Evolutionary conservation across 2,797 vertebrate species (phyloP).

Genomic region (Adelosebastes latens): DNA sequence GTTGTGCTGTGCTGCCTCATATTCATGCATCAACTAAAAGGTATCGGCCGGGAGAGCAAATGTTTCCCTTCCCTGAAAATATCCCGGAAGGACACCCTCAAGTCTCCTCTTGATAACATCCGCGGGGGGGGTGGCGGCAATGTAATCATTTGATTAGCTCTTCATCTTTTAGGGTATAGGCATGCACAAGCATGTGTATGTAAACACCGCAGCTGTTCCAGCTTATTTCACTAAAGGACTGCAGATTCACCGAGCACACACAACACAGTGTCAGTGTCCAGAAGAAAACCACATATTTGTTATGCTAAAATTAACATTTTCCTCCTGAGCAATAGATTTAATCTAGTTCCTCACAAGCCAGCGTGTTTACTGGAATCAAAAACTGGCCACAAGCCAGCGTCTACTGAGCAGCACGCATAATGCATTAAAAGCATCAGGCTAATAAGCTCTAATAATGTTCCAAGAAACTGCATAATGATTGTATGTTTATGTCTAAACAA

Average conservation of each 20-base stretch:
- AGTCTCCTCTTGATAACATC: slow-evolving; percentile 31
- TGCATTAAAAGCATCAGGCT: slow-evolving; percentile 28
- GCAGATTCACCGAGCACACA: background rate
- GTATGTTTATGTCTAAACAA: slow-evolving; percentile 4
- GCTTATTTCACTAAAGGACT: slow-evolving; percentile 7
- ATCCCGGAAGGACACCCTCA: slow-evolving; percentile 35
- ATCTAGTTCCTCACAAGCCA: slow-evolving; percentile 32
- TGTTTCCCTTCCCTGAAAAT: slow-evolving; percentile 21
- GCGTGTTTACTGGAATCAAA: slow-evolving; percentile 16
- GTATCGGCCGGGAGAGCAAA: slow-evolving; percentile 22
- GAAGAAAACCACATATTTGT: slow-evolving; percentile 31
- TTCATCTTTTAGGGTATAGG: slow-evolving; percentile 30
- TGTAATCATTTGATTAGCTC: slow-evolving; percentile 52
- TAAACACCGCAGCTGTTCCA: slow-evolving; percentile 27
- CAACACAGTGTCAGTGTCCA: slow-evolving; percentile 2
- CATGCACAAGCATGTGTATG: slow-evolving; percentile 23
- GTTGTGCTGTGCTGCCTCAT: slow-evolving; percentile 7
- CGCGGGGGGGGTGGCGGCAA: slow-evolving; percentile 10
- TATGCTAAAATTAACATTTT: slow-evolving; percentile 29
- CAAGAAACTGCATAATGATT: slow-evolving; percentile 19
- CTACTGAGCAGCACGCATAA: slow-evolving; percentile 15
- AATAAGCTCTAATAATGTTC: slow-evolving; percentile 27
- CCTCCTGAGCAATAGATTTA: slow-evolving; percentile 13
- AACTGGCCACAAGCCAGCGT: slow-evolving; percentile 3
- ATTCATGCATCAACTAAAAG: slow-evolving; percentile 18